Conservation (phyloP, 2,113 vertebrate species). For the Vidua chalybeata region DNA sequence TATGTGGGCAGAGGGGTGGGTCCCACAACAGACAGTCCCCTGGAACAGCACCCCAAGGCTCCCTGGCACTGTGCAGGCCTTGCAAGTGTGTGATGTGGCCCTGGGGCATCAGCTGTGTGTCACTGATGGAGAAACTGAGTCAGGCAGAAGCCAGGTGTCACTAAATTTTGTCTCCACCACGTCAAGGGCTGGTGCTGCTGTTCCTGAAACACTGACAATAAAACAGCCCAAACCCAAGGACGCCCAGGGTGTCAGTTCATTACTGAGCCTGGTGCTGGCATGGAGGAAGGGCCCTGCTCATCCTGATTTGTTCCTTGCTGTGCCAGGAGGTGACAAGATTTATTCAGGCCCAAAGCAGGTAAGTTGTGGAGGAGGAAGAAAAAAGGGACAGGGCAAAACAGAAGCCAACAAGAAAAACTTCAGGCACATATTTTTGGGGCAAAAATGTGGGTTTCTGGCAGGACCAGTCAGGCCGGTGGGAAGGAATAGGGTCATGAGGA, state of each 20-base stretch:
- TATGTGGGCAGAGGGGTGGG: fast-evolving
- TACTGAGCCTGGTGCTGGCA: fast-evolving
- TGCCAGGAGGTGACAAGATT: neutral
- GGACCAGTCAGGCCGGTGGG: neutral
- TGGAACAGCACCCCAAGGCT: neutral
- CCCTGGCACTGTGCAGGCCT: neutral
- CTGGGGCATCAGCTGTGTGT: neutral
- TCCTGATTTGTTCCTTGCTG: neutral
- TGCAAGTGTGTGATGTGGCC: fast-evolving
- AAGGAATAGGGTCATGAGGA: neutral
- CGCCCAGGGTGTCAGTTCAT: neutral
- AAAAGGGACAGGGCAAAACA: neutral
- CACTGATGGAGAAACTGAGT: neutral
- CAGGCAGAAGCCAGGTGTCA: neutral
- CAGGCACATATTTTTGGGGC: neutral
- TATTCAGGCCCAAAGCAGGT: neutral
- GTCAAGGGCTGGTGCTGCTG: neutral
- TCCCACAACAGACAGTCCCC: neutral
- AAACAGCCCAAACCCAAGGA: neutral
- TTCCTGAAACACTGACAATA: neutral
- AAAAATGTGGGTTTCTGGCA: neutral
- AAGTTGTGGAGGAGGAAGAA: neutral
- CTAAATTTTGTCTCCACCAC: neutral
- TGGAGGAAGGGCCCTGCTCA: fast-evolving
- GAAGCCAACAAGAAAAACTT: neutral